Evolutionary conservation across 92 coral and sea anemone species (phyloP), one percentile per base, ranked within the genome.

Genomic region (Nematostella vectensis): DNA sequence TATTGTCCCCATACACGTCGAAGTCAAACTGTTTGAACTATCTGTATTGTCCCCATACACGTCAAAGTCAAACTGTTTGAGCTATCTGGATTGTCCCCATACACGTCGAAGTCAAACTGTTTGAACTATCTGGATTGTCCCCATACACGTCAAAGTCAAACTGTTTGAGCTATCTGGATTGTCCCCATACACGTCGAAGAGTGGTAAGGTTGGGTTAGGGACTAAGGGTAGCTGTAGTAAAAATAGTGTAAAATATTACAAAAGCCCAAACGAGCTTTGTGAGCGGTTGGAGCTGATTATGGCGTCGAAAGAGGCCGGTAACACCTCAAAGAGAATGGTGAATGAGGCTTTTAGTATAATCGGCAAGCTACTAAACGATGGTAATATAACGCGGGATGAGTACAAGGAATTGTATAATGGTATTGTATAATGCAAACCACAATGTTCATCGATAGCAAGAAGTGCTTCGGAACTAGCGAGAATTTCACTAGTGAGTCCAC

Each of bases 271-370:
- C 29, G 33, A 63, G 45, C 38, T 65, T 12, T 40, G 51, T 54
- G 42, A 65, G 23, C 33, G 51, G 29, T 64, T 64, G 31, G 62
- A 64, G 50, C 2, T 65, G 27, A 53, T 65, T 11, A 65, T 27
- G 6, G 62, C 62, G 23, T 54, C 62, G 0, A 53, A 65, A 27
- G 54, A 54, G n/a, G 71, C 63, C 0, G 62, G 71, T 40, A 65
- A 65, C 19, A 43, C 29, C 38, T 48, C 39, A 16, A 65, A 53
- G 33, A 48, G 25, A 11, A 33, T 54, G 49, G 1, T 11, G 15
- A 65, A 65, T 25, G 71, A 65, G 22, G 62, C 62, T 27, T 12
- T 48, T 30, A 58, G 27, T 23, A 62, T 62, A 62, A 48, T 62
- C 0, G 56, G 49, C 29, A 62, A 49, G 47, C 68, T 62, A n/a